Evolutionary conservation across 2,888 invertebrate species (phyloP), one percentile per base, ranked within the genome.

Genomic region (Epistrophe grossulariae): DNA sequence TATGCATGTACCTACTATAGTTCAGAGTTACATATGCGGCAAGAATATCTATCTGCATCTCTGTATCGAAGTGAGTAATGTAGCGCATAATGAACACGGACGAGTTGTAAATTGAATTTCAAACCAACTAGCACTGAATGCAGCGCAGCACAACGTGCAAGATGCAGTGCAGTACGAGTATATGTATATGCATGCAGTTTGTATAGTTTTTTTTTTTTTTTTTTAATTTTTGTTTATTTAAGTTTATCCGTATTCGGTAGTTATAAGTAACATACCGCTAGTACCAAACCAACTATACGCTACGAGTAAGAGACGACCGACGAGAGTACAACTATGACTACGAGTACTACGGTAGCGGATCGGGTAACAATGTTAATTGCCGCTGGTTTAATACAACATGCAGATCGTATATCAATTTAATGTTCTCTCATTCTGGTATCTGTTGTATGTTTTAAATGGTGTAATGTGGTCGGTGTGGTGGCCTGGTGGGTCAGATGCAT

Each of bases 361-460:
- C 79, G 83, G 72, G 83, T 83, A 87, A 78, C 87, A 79, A 79
- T 87, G 83, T 87, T 87, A 83, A 87, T 87, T 83, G 87, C 83
- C 76, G 50, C 87, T 72, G 83, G 87, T 87, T 83, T 79, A 83
- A 87, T 79, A 79, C 79, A 38, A 72, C 79, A 83, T 79, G 71
- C 71, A 83, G 79, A 79, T 87, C 87, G 87, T 87, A 87, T 83
- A 87, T 87, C 87, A 87, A 83, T 66, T 83, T 87, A 83, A 87
- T 87, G 83, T 83, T 76, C 79, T 76, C 59, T 70, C 55, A 45
- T 59, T 68, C 70, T 68, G 59, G 50, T 28, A 17, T 60, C 62
- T 40, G 40, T 57, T 60, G 84, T 68, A 19, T 50, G 68, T 68
- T 68, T n/a, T 15, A 35, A 68, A 68, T 77, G 81, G 48, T 73